Evolutionary conservation across 2,113 vertebrate species (phyloP).

Genomic region (Aythya baeri): DNA sequence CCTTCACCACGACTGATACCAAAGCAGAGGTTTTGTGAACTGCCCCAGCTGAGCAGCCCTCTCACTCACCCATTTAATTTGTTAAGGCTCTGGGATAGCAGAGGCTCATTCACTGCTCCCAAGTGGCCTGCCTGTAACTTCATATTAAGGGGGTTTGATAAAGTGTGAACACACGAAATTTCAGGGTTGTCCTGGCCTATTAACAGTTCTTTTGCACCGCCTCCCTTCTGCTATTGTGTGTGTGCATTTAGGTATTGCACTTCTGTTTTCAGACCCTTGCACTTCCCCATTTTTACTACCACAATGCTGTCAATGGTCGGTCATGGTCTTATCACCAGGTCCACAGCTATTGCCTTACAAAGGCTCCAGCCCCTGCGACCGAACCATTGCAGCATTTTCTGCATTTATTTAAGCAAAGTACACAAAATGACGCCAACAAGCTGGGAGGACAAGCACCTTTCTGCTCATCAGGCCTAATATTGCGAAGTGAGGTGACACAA

Average conservation of each 20-base stretch:
- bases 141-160: neutral
- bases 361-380: neutral
- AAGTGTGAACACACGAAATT: neutral
- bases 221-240: neutral
- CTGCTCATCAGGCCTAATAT: rapidly evolving
- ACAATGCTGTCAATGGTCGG: neutral
- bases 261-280: neutral
- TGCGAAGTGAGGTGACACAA: neutral
- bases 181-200: neutral
- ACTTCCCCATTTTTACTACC: neutral
- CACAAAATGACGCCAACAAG: neutral
- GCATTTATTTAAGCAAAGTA: neutral
- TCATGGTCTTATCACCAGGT: neutral
- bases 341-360: neutral
- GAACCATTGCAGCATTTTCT: neutral
- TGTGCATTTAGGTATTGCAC: neutral
- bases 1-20: neutral
- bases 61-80: neutral
- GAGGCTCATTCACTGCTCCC: neutral
- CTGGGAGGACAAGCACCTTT: neutral
- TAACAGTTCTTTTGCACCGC: neutral
- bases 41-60: neutral
- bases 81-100: neutral
- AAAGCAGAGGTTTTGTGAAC: neutral
- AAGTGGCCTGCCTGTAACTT: neutral